phyloP scores from a whole-genome alignment of 2,888 invertebrate species.

The Drosophila hawaiiensis region DNA sequence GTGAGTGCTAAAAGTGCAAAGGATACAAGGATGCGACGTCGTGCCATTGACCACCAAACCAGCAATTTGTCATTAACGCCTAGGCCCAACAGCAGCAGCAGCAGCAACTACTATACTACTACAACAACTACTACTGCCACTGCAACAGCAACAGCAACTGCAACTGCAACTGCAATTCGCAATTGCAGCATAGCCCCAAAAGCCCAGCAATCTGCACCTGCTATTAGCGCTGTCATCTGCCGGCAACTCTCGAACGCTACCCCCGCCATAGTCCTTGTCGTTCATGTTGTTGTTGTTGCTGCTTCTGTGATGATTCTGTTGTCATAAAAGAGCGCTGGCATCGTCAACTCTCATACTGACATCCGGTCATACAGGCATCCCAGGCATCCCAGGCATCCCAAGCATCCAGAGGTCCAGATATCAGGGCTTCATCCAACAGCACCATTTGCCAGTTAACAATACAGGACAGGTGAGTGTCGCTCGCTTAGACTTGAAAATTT shows the following conservation, averaged over 20 bases:
- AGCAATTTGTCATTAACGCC: slow-evolving; percentile 68
- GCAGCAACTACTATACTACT: not conserved
- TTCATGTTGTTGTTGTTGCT: slow-evolving; percentile 40
- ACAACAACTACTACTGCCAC: slow-evolving; percentile 1
- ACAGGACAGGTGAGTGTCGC: slow-evolving; percentile 40
- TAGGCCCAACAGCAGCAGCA: slow-evolving; percentile 47
- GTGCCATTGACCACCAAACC: slow-evolving; percentile 73
- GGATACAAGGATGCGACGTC: slow-evolving; percentile 62
- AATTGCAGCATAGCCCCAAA: slow-evolving; percentile 47
- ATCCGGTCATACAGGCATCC: slow-evolving; percentile 18
- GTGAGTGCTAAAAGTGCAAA: slow-evolving; percentile 59
- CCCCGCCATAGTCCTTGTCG: slow-evolving; percentile 21
- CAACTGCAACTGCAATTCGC: slow-evolving; percentile 36
- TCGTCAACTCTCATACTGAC: slow-evolving; percentile 38
- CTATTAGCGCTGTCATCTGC: slow-evolving; percentile 44
- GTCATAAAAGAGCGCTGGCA: slow-evolving; percentile 52
- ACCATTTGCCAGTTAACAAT: slow-evolving; percentile 37
- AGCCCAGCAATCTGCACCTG: slow-evolving; percentile 43
- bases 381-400: slow-evolving; percentile 6
- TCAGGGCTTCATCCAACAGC: slow-evolving; percentile 32
- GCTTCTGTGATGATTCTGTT: slow-evolving; percentile 59
- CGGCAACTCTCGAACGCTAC: slow-evolving; percentile 36
- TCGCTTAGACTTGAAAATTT: too few relatives aligned
- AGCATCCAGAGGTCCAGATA: slow-evolving; percentile 1
- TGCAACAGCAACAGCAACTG: slow-evolving; percentile 24